phyloP scores from a whole-genome alignment of 2,888 invertebrate genomes.

The Venusia cambrica region DNA sequence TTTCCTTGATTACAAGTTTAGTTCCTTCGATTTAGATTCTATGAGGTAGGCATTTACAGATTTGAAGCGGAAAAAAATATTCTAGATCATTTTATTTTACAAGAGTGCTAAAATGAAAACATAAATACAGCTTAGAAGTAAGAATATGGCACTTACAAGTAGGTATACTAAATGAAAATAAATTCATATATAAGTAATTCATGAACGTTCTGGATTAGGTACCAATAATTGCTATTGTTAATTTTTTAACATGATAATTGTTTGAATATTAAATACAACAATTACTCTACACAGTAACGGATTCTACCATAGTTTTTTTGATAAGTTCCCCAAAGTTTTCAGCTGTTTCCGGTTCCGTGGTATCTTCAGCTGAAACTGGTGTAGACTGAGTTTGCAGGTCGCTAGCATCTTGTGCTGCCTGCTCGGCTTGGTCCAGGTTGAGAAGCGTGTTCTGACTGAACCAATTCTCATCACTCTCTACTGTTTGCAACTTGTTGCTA shows the following conservation, averaged over 20 bases:
- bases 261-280: slow-evolving; percentile 68
- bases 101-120: slow-evolving; percentile 17
- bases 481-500: slow-evolving; percentile 85
- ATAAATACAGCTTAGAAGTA: slow-evolving; percentile 19
- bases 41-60: too few relatives aligned
- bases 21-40: too few relatives aligned
- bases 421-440: slow-evolving; percentile 62
- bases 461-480: slow-evolving; percentile 78
- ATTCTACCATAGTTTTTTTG: slow-evolving; percentile 95
- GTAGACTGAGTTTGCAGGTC: slow-evolving; percentile 43
- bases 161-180: slow-evolving; percentile 24
- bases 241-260: slow-evolving; percentile 67
- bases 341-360: slow-evolving; percentile 54
- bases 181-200: slow-evolving; percentile 24
- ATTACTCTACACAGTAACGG: slow-evolving; percentile 88
- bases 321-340: slow-evolving; percentile 96
- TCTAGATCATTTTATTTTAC: slow-evolving; percentile 22
- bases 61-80: slow-evolving; percentile 10
- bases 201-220: slow-evolving; percentile 32
- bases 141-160: slow-evolving; percentile 24
- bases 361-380: slow-evolving; percentile 41
- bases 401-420: slow-evolving; percentile 57
- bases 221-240: slow-evolving; percentile 69
- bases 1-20: too few relatives aligned
- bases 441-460: slow-evolving; percentile 69